phyloP scores from a whole-genome alignment of 2,888 invertebrate genomes.

The Aphidius colemani region DNA sequence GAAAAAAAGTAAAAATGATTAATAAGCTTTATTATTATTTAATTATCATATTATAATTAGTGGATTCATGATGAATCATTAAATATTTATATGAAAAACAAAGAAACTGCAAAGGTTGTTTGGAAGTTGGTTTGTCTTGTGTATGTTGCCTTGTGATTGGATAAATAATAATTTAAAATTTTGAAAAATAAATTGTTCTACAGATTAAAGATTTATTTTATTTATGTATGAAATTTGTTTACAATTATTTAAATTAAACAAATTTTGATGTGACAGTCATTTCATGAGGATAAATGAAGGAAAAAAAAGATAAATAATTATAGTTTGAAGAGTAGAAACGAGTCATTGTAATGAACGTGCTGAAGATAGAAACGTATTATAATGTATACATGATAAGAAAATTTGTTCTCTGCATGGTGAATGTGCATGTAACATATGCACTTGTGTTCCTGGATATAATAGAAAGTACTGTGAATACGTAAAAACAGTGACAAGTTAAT shows the following conservation, averaged over 20 bases:
- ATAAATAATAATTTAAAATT: too few species aligned
- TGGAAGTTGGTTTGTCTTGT: too few species aligned
- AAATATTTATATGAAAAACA: too few species aligned
- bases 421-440: conserved; percentile 78
- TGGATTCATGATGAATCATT: too few species aligned
- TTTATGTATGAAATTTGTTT: too few species aligned
- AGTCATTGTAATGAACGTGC: conserved; percentile 66
- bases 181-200: too few species aligned
- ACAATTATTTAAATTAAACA: too few species aligned
- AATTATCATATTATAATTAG: too few species aligned
- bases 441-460: conserved; percentile 67
- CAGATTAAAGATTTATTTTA: too few species aligned
- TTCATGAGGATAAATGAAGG: conserved; percentile 11
- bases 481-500: conserved; percentile 64
- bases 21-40: too few species aligned
- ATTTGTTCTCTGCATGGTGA: conserved; percentile 76
- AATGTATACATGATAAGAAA: conserved; percentile 61
- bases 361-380: conserved; percentile 60
- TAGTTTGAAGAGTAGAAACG: conserved; percentile 56
- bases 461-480: conserved; percentile 70
- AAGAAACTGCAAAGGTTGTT: too few species aligned
- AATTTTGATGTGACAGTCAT: conserved; percentile 62
- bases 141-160: conserved; percentile 64
- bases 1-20: too few species aligned
- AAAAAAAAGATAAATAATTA: conserved; percentile 7